Conservation (phyloP, 2,797 vertebrate species). For the Sebastes diaconus region DNA sequence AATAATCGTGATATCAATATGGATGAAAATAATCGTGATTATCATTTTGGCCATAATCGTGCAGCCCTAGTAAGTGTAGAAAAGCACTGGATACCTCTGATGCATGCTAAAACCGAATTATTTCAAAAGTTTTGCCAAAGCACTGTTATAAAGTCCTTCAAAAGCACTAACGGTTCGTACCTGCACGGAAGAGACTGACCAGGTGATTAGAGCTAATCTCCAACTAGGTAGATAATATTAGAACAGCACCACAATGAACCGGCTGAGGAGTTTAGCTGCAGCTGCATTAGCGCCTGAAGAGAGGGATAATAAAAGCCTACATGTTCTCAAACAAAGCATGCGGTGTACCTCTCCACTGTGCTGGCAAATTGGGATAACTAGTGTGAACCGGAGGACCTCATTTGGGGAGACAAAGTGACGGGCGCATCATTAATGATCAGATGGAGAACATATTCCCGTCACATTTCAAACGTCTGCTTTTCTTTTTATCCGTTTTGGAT, state of each 20-base stretch:
- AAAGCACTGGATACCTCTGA: neutral
- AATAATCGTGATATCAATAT: too few species aligned
- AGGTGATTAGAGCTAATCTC: conserved; percentile 78
- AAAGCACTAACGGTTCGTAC: neutral
- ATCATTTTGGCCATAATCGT: too few species aligned
- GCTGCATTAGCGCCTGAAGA: conserved; percentile 31
- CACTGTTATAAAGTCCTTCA: neutral
- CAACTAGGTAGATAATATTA: conserved; percentile 74
- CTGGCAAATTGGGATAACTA: neutral
- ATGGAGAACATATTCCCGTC: neutral
- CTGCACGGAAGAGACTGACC: conserved; percentile 35
- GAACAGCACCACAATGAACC: conserved; percentile 55
- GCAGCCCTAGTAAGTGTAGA: neutral
- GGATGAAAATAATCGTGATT: too few species aligned
- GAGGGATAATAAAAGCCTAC: conserved; percentile 17
- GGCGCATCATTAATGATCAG: neutral
- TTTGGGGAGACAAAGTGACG: neutral
- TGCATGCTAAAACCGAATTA: neutral
- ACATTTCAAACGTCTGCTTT: neutral
- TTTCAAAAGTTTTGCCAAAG: neutral
- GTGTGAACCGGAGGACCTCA: neutral
- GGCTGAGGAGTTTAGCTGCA: conserved; percentile 46
- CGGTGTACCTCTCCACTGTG: neutral
- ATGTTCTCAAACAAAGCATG: neutral
- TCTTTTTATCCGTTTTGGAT: neutral